Base-by-base conservation (phyloP, 2,888 invertebrate genomes). In the Steinernema carpocapsae region DNA sequence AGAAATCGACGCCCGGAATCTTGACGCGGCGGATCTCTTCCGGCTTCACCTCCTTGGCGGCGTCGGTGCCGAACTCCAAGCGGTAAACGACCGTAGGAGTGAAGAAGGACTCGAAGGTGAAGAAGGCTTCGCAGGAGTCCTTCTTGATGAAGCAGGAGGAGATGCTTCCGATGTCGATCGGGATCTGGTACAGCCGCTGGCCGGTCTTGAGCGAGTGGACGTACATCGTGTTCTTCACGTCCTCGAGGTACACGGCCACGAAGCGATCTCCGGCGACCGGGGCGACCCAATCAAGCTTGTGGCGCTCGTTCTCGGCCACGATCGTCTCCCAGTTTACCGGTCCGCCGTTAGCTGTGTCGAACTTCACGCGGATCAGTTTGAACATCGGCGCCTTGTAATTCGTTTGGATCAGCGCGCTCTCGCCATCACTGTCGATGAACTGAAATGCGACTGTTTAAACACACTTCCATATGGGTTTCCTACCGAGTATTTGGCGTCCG, bases 351-450 rank as follows among this genome's bases (percentile, higher is more conserved):
- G 74, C 77, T 14, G 73, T 64, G 26, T 72, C 80, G 29, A 91
- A 81, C 83, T 90, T 90, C 80, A 97, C 94, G 81, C 91, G 91
- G 86, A 97, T 92, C 52, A 97, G 91, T 78, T 93, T 92, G 89
- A 94, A 95, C 89, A 94, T 94, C 6, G 95, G 94, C 0, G 97
- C 94, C 88, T 94, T 91, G 89, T 94, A 93, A 89, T 97, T 97
- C 26, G 97, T 97, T 64, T 93, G 92, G 88, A 97, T 93, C 86
- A 93, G 92, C 80, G 93, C 92, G 0, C 92, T 91, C 26, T 79
- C 79, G 0, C 92, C 95, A 78, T 93, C 92, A 88, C 95, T 97
- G 29, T 95, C 94, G 22, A 97, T 90, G 88, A 95, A 97, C 93
- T 95, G 89, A 78, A 90, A 89, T 7, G 24, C 10, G 43, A n/a